Evolutionary conservation across 2,113 vertebrate genomes (phyloP), one percentile per base, ranked within the genome.

Genomic region (Xyrauchen texanus): DNA sequence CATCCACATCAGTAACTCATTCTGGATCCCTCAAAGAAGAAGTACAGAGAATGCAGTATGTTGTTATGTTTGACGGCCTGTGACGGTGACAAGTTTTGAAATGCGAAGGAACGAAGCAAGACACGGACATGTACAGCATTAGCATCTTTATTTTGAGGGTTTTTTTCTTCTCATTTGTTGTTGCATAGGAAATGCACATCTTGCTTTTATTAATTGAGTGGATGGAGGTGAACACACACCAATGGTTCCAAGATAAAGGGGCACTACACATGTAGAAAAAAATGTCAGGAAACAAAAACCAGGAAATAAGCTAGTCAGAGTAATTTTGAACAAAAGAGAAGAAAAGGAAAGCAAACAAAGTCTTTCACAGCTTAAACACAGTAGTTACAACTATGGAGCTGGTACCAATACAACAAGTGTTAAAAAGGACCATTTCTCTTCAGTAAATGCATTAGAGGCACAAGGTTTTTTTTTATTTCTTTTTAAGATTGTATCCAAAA

Each of bases 131-230:
- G 46, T 75, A 80, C 94, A 97, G 96, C 96, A 94, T 96, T 96
- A 98, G 96, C 95, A 91, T 95, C 94, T 97, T 98, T 95, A 95
- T 95, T 95, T 85, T 64, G 64, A 34, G 21, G 21, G 88, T 96
- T 96, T 95, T 66, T 79, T 69, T 80, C 46, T 57, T 74, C 44
- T 34, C 21, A 75, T 67, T 94, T 93, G 87, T 96, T 92, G 95
- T 99, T 99, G 97, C 97, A 98, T 98, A 98, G 97, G 96, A 98
- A 97, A 99, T 96, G 96, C 95, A 97, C 96, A 96, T 96, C 91
- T 98, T 96, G 94, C 95, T 97, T 98, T 94, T 96, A 97, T 94
- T 97, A 97, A 95, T 92, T 92, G 94, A 95, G 95, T 96, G 94
- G 93, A 93, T 95, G 95, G 93, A 96, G 91, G 94, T 95, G 95